Evolutionary conservation across 1,140 invertebrate genomes (phyloP), one percentile per base, ranked within the genome.

Genomic region (Papilio dardanus): DNA sequence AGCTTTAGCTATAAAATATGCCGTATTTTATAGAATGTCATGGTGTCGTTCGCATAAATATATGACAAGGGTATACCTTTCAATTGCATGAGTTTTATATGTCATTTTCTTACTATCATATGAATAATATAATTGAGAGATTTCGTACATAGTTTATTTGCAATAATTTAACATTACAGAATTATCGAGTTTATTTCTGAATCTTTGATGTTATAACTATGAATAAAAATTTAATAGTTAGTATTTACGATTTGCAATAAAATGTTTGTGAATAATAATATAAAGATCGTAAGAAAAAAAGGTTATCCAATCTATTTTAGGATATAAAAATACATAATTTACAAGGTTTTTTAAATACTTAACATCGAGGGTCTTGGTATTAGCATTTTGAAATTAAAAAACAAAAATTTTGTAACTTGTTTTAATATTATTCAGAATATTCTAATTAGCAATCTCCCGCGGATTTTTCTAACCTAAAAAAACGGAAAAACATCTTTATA

Each of bases 351-450:
- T 28, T 24, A 14, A 5, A 62, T 28, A 30, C 21, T 62, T 28
- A 16, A 62, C 54, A 62, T 62, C 54, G 30, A 62, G 21, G 54
- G 54, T 62, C 7, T 28, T 30, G 10, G 10, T 62, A 62, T 62
- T 62, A 28, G 54, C 54, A 62, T 62, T 62, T 28, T 28, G 24
- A 62, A 62, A 62, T 62, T 62, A 62, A 62, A 58, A 62, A 28
- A n/a, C 5, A 14, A n/a, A 28, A 62, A 62, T 28, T 62, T 62
- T 14, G 54, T 62, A 62, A 62, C 24, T 62, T 24, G 54, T 62
- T 3, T 24, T 62, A 62, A 62, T 62, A 3, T 62, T 62, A 62
- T 28, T 62, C 54, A 4, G 54, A 62, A 62, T 62, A 62, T 62
- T 62, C 54, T 62, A 62, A 62, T 62, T 28, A 62, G 24, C 8